Percentiles rank a stretch among this genome's conserved stretches.
Conservation (phyloP, 1,140 invertebrate genomes). For the Drosophila mauritiana region DNA sequence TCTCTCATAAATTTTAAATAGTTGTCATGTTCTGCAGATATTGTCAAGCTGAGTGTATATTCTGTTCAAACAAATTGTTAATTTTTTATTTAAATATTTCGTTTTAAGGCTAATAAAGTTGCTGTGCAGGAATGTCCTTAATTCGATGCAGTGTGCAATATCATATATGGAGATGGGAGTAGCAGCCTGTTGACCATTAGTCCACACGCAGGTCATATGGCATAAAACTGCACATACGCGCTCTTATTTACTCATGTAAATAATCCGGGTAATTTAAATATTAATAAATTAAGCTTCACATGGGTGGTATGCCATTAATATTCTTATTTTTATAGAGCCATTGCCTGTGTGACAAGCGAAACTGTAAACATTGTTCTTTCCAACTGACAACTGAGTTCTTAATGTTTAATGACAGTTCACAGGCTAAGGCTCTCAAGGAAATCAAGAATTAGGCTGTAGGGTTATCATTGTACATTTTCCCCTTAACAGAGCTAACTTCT, state of each 20-base stretch:
- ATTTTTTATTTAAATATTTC: background rate
- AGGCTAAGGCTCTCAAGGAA: too few species aligned
- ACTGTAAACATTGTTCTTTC: too few species aligned
- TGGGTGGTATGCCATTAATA: background rate
- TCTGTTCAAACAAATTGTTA: background rate
- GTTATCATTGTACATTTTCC: too few species aligned
- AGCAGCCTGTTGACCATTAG: background rate
- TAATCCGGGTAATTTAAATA: slow-evolving; percentile 6
- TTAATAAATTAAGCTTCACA: background rate
- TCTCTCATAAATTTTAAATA: too few species aligned
- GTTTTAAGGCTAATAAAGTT: background rate
- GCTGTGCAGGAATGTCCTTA: background rate
- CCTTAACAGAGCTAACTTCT: too few species aligned
- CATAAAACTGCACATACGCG: background rate
- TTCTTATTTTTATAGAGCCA: background rate
- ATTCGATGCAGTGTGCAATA: background rate
- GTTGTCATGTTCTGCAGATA: too few species aligned
- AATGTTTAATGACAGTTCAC: too few species aligned
- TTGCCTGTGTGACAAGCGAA: background rate
- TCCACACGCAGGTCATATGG: background rate
- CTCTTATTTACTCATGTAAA: background rate
- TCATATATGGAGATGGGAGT: background rate
- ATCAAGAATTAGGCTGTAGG: too few species aligned
- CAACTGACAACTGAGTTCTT: too few species aligned
- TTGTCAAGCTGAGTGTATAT: background rate